phyloP scores from a whole-genome alignment of 2,797 vertebrate species.

The Rhinophrynus dorsalis region DNA sequence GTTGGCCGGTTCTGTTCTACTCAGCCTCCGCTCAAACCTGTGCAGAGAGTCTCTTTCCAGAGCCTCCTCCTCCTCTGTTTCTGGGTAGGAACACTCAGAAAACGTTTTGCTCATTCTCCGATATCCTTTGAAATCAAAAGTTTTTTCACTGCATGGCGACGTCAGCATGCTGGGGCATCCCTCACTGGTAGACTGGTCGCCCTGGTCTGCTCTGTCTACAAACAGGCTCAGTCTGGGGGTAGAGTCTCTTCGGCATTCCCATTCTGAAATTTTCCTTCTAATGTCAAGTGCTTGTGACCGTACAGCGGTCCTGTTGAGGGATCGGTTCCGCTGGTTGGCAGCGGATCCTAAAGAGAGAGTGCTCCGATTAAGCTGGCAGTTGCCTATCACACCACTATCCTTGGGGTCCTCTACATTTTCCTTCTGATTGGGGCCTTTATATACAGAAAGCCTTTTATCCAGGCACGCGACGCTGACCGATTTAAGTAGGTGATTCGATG shows the following conservation, averaged over 20 bases:
- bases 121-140: slow-evolving; percentile 89
- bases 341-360: slow-evolving; percentile 77
- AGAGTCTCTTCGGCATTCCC: slow-evolving; percentile 86
- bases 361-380: slow-evolving; percentile 73
- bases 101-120: slow-evolving; percentile 96
- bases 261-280: slow-evolving; percentile 95
- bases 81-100: slow-evolving; percentile 93
- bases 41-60: slow-evolving; percentile 80
- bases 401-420: slow-evolving; percentile 61
- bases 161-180: slow-evolving; percentile 87
- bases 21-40: slow-evolving; percentile 82
- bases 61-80: slow-evolving; percentile 86
- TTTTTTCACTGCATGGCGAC: slow-evolving; percentile 91
- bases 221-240: slow-evolving; percentile 83
- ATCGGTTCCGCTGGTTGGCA: slow-evolving; percentile 73
- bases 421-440: slow-evolving; percentile 72
- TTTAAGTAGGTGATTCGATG: slow-evolving; percentile 74
- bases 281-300: slow-evolving; percentile 79
- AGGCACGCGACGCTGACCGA: slow-evolving; percentile 84
- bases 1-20: slow-evolving; percentile 74
- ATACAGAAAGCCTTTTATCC: slow-evolving; percentile 83
- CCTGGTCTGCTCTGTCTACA: slow-evolving; percentile 80
- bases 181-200: slow-evolving; percentile 81
- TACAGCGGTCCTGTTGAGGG: slow-evolving; percentile 70
- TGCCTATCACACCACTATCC: slow-evolving; percentile 70